Base-by-base conservation (phyloP, 2,113 vertebrate genomes). In the Oophaga pumilio region DNA sequence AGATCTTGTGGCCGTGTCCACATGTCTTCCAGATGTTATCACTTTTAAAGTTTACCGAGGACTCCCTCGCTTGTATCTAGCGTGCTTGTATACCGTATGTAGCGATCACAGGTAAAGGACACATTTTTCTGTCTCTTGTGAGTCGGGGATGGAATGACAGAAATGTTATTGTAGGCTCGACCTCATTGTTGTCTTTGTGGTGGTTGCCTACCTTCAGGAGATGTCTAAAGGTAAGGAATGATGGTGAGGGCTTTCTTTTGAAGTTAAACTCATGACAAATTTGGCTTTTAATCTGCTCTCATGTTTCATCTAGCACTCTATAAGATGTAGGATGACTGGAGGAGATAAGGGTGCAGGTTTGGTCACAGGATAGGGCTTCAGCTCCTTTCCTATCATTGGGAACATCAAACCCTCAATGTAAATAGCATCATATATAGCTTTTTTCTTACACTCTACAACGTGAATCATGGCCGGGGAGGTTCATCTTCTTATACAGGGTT, bases 231-330 rank as follows among this genome's bases (percentile, higher is more conserved):
- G 85, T 64, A 53, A 79, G 85, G 85, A 64, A 87, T 87, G 86
- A 87, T 82, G 86, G 86, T 87, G 8, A 87, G 86, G 86, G 86
- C 86, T 82, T 87, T 76, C 68, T 28, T 87, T 87, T 87, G 86
- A 87, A 87, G 86, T 87, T 87, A 76, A 82, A 82, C 86, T 64
- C 86, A 82, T 82, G 86, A 87, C 86, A 87, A 87, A 87, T 87
- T 87, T 82, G 78, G 78, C 86, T 87, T 87, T 87, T 82, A 87
- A 82, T 87, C 86, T 82, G 68, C 68, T 82, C 74, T 87, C 68
- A 57, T 76, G 86, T 87, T 87, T 82, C 86, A 87, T 87, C 86
- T 82, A 68, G 78, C 68, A 52, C 78, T 81, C 66, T 82, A 73
- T 74, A 74, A 74, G 66, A 74, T 52, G 62, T 78, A 82, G 79